Evolutionary conservation across 2,113 vertebrate genomes (phyloP).

Genomic region (Pelodiscus sinensis): DNA sequence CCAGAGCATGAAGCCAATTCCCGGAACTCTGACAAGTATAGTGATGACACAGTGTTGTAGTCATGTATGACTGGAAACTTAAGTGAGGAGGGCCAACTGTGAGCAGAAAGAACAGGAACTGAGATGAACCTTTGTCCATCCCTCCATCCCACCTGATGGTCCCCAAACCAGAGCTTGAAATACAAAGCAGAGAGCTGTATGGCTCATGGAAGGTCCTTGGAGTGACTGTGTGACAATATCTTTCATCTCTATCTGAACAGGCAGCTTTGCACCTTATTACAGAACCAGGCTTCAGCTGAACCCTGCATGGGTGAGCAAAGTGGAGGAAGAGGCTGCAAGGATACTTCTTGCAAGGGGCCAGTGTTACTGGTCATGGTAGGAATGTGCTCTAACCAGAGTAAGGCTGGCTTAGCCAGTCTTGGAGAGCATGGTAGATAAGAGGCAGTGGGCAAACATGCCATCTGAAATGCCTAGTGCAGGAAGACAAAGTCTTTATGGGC

Average conservation of each 20-base stretch:
- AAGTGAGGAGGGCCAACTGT: neutral
- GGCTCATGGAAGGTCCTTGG: neutral
- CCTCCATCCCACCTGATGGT: neutral
- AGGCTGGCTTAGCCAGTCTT: neutral
- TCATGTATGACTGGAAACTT: neutral
- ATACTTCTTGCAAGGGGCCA: accelerated
- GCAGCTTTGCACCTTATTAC: neutral
- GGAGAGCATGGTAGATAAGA: neutral
- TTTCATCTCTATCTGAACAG: neutral
- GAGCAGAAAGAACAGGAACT: neutral
- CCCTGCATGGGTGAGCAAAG: neutral
- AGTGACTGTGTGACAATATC: neutral
- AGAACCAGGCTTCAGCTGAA: neutral
- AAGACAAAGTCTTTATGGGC: neutral
- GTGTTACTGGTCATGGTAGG: neutral
- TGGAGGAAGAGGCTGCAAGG: neutral
- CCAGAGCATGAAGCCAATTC: neutral
- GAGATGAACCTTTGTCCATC: accelerated
- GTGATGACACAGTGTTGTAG: neutral
- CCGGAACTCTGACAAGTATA: neutral
- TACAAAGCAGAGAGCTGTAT: neutral
- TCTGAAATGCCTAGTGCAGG: accelerated
- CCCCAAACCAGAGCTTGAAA: neutral
- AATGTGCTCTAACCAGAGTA: neutral
- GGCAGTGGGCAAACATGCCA: no score